phyloP scores from a whole-genome alignment of 37 sponge, comb jelly and placozoan genomes.

The Beroe forskalii region DNA sequence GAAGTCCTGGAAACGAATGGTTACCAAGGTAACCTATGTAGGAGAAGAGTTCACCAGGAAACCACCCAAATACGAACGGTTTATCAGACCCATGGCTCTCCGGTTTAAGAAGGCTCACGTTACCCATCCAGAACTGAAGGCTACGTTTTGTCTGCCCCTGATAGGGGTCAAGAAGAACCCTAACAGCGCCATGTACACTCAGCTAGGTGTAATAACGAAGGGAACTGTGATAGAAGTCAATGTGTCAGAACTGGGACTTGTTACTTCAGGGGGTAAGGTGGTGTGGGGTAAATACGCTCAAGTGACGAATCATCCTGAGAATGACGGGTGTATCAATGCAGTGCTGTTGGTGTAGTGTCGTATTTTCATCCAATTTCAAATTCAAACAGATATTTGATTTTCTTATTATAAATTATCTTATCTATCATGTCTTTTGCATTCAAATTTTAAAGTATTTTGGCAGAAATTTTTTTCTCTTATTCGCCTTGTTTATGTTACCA shows the following conservation, averaged over 20 bases:
- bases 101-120: conserved; percentile 99
- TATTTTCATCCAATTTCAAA: neutral
- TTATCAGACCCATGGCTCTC: conserved; percentile 98
- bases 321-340: conserved; percentile 99
- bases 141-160: conserved; percentile 94
- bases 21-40: conserved; percentile 95
- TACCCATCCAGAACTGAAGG: conserved; percentile 98
- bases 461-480: no score
- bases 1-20: conserved; percentile 97
- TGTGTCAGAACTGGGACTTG: conserved; percentile 95
- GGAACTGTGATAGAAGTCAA: conserved; percentile 99
- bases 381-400: neutral
- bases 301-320: conserved; percentile 98
- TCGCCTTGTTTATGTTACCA: no score
- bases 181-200: conserved; percentile 90
- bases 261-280: conserved; percentile 98
- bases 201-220: conserved; percentile 98
- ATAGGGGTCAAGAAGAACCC: conserved; percentile 99
- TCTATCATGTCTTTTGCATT: no score
- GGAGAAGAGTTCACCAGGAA: conserved; percentile 97
- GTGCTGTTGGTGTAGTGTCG: conserved; percentile 84
- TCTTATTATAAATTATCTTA: neutral
- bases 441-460: no score
- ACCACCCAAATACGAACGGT: conserved; percentile 97
- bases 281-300: conserved; percentile 99